Base-by-base conservation (phyloP, 2,797 vertebrate genomes). In the Pampus argenteus region DNA sequence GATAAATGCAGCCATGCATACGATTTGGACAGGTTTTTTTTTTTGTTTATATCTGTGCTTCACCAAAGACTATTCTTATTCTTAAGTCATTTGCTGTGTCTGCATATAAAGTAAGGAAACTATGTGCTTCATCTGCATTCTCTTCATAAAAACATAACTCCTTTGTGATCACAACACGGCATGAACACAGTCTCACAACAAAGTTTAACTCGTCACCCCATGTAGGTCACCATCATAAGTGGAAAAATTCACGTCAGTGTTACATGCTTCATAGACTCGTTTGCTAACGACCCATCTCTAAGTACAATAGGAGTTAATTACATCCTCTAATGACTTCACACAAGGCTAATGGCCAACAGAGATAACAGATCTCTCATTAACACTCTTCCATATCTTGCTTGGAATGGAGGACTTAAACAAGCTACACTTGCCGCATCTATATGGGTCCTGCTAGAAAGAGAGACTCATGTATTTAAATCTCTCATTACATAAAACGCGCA, bases 311-410 rank as follows among this genome's bases (percentile, higher is more conserved):
- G 50, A 86, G 85, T 89, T 92, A 89, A 93, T 93, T 92, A 91
- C 84, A 48, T 88, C 79, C 67, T 87, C 70, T 92, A 90, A 93
- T 90, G 87, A 89, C 87, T 89, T 88, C 78, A 76, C 81, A 80
- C 82, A 64, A 76, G 82, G 81, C 88, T 88, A 88, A 88, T 85
- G 83, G 82, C 81, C 70, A 70, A 68, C 55, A 63, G 56, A 86
- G 91, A 92, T 93, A 91, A 88, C 82, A 52, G 61, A 90, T 90
- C 89, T 82, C 77, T 91, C 88, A 91, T 93, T 92, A 90, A 45
- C 76, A 77, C 79, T 79, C 54, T 40, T 77, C 56, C 56, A 73
- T 84, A 85, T 91, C 79, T 88, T 48, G 28, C 44, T 48, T 54
- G 51, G 25, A 73, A 78, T 29, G 65, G 58, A 76, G 54, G 72